These are phyloP conservation scores for Temnothorax curvispinosus DNA, from an alignment of 1,140 invertebrate species.

Conservation along the genomic window DNA sequence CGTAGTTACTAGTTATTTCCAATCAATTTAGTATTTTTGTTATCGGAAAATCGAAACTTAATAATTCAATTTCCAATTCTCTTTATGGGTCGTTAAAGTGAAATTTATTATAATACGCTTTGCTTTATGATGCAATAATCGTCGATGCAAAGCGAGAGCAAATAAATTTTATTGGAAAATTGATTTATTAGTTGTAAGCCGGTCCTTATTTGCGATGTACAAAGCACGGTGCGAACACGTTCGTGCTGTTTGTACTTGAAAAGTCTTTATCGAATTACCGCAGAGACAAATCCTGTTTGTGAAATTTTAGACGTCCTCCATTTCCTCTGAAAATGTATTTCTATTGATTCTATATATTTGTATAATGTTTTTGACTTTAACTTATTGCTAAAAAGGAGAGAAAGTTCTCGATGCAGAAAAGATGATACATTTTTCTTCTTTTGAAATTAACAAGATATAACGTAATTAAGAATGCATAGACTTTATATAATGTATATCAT, in stretches of 20 bases:
- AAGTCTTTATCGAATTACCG: constrained; percentile 69
- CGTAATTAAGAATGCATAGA: not conserved
- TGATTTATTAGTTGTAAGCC: constrained; percentile 18
- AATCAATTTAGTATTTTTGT: constrained; percentile 32
- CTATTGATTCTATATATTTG: not conserved
- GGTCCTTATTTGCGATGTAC: constrained; percentile 21
- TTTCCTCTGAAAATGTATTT: constrained; percentile 52
- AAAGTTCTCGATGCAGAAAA: not conserved
- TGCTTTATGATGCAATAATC: not conserved
- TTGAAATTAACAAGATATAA: not conserved
- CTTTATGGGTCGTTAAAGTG: not conserved
- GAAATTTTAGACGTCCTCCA: constrained; percentile 61
- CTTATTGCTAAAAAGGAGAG: not conserved
- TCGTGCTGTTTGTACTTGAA: constrained; percentile 49
- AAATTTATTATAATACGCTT: constrained; percentile 47
- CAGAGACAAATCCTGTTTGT: constrained; percentile 64
- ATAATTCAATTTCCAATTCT: constrained; percentile 43
- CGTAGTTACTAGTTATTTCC: not conserved
- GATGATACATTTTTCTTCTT: not conserved
- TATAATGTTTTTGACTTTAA: constrained; percentile 3
- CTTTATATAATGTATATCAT: not conserved
- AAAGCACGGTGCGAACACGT: not conserved
- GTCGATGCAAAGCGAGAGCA: constrained; percentile 2
- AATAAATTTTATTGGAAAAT: constrained; percentile 61
- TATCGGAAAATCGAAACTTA: constrained; percentile 25